Base-by-base conservation (phyloP, 2,113 vertebrate genomes). In the Corythornis madagascariensis region DNA sequence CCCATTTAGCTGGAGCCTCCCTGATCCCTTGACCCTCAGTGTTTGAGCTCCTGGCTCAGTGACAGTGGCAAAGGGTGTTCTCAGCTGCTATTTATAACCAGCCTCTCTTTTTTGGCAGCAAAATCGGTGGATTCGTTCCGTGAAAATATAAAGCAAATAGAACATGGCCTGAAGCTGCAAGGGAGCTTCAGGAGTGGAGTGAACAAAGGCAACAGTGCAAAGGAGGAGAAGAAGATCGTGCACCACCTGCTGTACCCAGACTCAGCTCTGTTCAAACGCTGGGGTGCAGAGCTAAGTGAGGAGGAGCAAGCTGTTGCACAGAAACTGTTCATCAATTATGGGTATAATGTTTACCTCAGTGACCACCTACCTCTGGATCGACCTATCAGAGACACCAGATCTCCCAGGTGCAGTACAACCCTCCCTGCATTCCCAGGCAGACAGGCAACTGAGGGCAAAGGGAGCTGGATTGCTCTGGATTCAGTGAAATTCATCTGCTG, bases 301-400 rank as follows among this genome's bases (percentile, higher is more conserved):
- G 79, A 80, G 20, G 57, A 97, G 24, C 91, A 97, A 87, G 76
- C 48, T 42, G 16, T 38, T 70, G 95, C 92, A 9, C 47, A 94
- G 88, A 64, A 92, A 15, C 84, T 97, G 48, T 97, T 96, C 35
- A 19, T 29, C 47, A 92, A 43, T 52, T 96, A 94, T 38, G 88
- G 93, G 7, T 96, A 94, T 91, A 97, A 96, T 2, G 88, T 72
- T 43, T 95, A 94, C 43, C 88, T 97, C 28, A 89, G 97, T 50
- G 53, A 96, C 48, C 86, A 10, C 17, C 31, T 96, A 15, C 90
- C 96, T 38, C 63, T 93, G 38, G 74, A 96, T 29, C 47, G 65
- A 35, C 67, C 71, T 61, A 38, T 97, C 57, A 78, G 26, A 9
- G 93, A 96, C 25, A 93, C 76, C 1, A 52, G 76, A 15, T 66